Percentiles rank a stretch among this genome's conserved stretches.
Evolutionary conservation across 1,140 invertebrate species (phyloP).

Genomic region (Drosophila nannoptera): DNA sequence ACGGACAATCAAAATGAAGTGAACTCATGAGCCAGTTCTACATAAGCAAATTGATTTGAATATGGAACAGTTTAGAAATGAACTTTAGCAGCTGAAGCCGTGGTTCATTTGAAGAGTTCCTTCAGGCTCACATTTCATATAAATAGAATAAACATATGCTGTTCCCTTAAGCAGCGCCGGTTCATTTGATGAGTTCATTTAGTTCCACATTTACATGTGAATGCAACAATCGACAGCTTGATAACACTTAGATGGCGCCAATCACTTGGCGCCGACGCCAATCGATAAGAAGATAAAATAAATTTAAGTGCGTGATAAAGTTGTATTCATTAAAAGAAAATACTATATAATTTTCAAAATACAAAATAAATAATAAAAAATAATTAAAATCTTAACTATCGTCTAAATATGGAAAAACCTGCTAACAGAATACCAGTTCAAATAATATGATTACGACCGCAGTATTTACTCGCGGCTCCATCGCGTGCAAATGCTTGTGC

Average conservation of each 20-base stretch:
- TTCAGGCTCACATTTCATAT: neutral
- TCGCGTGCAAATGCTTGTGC: neutral
- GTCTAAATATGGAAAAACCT: neutral
- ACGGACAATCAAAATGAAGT: constrained; percentile 14
- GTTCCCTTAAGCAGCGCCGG: neutral
- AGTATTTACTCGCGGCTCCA: constrained; percentile 12
- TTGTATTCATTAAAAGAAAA: too few relatives aligned
- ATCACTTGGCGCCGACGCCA: too few relatives aligned
- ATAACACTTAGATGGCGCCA: too few relatives aligned
- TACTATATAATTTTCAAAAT: too few relatives aligned
- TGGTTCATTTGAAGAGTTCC: neutral
- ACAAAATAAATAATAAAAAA: too few relatives aligned
- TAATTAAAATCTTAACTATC: too few relatives aligned
- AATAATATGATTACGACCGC: constrained; percentile 4
- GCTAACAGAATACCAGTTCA: too few relatives aligned
- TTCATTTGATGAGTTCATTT: neutral
- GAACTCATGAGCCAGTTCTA: constrained; percentile 36
- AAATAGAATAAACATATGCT: neutral
- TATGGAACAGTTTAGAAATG: constrained; percentile 4
- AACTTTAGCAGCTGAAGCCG: neutral
- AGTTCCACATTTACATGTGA: neutral
- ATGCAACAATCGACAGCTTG: too few relatives aligned
- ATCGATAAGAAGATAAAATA: too few relatives aligned
- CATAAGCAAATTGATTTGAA: constrained; percentile 20
- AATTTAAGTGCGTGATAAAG: too few relatives aligned